Evolutionary conservation across 2,797 vertebrate genomes (phyloP), one percentile per base, ranked within the genome.

Genomic region (Diplodus puntazzo): DNA sequence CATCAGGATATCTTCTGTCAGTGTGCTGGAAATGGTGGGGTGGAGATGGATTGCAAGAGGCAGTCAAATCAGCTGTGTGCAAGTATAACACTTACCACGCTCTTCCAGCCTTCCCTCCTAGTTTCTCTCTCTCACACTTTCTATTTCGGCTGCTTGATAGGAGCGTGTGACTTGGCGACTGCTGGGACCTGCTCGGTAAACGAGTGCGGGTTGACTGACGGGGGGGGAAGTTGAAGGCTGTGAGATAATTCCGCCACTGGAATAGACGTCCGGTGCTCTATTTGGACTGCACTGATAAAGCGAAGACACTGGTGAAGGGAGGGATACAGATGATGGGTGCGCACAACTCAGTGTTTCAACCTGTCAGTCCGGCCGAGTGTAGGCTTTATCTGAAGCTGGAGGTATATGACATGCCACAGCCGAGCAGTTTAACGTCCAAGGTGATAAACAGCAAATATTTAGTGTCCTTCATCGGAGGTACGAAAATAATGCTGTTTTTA

Each of bases 41-140:
- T 62, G 75, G 65, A 78, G 84, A 85, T 55, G 58, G 74, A 85
- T 80, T 74, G 72, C 71, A 77, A 76, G 53, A 80, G 13, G 55
- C 64, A 76, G 84, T 82, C 63, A 34, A 80, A 65, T 85, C 69
- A 9, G 34, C 34, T 34, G 34, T 9, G 34, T 34, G 34, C 34
- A 34, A 34, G 34, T 8, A 34, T 34, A 34, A 9, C 34, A 49
- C 16, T 73, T 27, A 55, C 30, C 45, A 11, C n/a, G 27, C 9
- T 69, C 73, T 62, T 18, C 61, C 23, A 21, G 34, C 54, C 67
- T 11, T 70, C 17, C 60, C 48, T 65, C 45, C 34, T 9, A 34
- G 34, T 34, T 67, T 73, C 39, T 65, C 69, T 59, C 69, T 59
- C 49, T 62, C 64, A 43, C 63, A 45, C 68, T 42, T 61, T 45